Evolutionary conservation across 1,140 invertebrate species (phyloP).

Genomic region (Uloborus diversus): DNA sequence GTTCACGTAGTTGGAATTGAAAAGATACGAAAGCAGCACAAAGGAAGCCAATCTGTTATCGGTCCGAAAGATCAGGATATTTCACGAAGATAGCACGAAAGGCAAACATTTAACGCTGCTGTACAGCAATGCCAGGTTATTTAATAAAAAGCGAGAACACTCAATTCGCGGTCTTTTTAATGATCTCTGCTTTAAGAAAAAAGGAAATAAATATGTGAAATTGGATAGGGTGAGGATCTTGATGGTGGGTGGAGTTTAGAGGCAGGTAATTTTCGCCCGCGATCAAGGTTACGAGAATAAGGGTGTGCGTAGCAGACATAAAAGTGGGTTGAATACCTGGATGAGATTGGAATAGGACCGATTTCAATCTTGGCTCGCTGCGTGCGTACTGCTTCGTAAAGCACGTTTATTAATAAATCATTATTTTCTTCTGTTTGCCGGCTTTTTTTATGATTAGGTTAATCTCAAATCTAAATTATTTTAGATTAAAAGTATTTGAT

Average conservation of each 20-base stretch:
- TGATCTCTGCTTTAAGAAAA: constrained; percentile 2
- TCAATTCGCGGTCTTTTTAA: background rate
- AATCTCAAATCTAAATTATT: too few species aligned
- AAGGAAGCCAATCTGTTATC: too few species aligned
- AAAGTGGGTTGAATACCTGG: background rate
- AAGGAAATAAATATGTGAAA: constrained; percentile 45
- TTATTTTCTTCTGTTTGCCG: too few species aligned
- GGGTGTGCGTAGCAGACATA: background rate
- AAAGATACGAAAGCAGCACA: too few species aligned
- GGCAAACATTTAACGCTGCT: background rate
- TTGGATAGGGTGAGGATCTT: constrained; percentile 21
- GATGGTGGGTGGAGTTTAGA: constrained; percentile 40
- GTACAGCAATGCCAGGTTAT: too few species aligned
- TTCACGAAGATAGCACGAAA: background rate
- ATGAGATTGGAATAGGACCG: constrained; percentile 1
- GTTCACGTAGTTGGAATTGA: too few species aligned
- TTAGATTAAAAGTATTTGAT: too few species aligned
- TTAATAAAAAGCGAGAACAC: constrained; percentile 33
- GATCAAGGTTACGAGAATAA: background rate
- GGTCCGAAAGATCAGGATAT: too few species aligned
- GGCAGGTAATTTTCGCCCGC: constrained; percentile 37
- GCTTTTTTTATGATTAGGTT: too few species aligned
- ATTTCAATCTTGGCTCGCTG: too few species aligned
- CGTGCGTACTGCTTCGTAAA: too few species aligned
- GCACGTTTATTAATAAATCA: too few species aligned